These are phyloP conservation scores for Melanotaenia pygmaea DNA, from an alignment of 2,797 vertebrate genomes.

Conservation along the genomic window DNA sequence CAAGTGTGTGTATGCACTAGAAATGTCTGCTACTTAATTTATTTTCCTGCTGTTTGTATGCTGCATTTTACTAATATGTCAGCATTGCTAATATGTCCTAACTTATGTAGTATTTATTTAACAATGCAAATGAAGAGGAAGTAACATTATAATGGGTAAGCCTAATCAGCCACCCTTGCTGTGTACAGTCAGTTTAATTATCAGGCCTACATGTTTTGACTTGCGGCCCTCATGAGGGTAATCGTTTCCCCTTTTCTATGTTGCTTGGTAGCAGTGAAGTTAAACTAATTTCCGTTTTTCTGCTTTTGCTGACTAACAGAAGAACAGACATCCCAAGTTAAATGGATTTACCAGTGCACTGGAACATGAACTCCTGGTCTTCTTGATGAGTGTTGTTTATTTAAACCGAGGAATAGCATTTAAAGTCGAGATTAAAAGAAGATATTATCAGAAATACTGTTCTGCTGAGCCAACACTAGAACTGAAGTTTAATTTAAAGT, in stretches of 20 bases:
- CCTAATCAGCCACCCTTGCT: neutral
- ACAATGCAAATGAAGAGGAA: neutral
- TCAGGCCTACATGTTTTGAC: neutral
- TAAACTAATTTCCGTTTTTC: neutral
- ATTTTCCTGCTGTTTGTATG: neutral
- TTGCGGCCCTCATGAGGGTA: neutral
- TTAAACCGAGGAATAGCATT: neutral
- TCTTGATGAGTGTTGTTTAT: neutral
- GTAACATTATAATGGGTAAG: neutral
- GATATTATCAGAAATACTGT: neutral
- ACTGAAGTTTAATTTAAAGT: slow-evolving; percentile 4
- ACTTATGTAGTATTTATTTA: neutral
- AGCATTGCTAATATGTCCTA: neutral
- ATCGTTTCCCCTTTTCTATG: neutral
- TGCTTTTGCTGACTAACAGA: neutral
- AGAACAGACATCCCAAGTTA: neutral
- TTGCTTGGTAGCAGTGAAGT: neutral
- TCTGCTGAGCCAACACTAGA: neutral
- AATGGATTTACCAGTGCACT: too few species aligned
- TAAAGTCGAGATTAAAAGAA: neutral
- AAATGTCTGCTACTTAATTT: neutral
- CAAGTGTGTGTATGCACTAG: neutral
- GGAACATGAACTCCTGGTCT: too few species aligned
- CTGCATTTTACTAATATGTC: neutral
- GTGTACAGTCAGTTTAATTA: neutral